phyloP scores from a whole-genome alignment of 2,888 invertebrate genomes.

The Tyria jacobaeae region DNA sequence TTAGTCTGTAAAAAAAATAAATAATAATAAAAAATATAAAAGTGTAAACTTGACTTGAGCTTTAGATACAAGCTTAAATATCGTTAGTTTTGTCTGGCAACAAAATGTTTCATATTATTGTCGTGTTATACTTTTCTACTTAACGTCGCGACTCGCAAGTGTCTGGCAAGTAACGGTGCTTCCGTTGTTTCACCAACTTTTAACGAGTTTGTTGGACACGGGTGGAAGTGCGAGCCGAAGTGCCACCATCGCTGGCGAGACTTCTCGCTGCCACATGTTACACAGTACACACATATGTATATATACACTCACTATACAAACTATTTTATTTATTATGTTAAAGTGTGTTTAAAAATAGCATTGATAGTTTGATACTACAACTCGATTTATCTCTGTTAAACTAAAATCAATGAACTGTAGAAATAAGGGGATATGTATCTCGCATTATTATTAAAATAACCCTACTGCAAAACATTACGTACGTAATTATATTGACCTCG shows the following conservation, averaged over 20 bases:
- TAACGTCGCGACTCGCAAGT: slow-evolving; percentile 80
- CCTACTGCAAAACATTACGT: neutral
- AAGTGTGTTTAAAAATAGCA: neutral
- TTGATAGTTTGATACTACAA: neutral
- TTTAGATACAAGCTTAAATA: slow-evolving; percentile 67
- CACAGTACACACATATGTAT: slow-evolving; percentile 31
- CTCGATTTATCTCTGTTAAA: neutral
- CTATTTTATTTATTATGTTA: slow-evolving; percentile 6
- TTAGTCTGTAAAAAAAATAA: slow-evolving; percentile 15
- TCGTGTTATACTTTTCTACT: slow-evolving; percentile 82
- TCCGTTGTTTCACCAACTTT: slow-evolving; percentile 83
- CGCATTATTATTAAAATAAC: neutral
- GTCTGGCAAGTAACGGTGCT: slow-evolving; percentile 76
- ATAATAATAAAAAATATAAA: slow-evolving; percentile 50
- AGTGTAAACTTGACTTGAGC: slow-evolving; percentile 47
- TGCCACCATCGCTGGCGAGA: slow-evolving; percentile 60
- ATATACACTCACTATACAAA: slow-evolving; percentile 19
- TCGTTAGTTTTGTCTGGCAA: slow-evolving; percentile 69
- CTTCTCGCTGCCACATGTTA: slow-evolving; percentile 66
- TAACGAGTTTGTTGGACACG: slow-evolving; percentile 86
- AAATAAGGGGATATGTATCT: neutral
- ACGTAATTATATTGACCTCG: neutral
- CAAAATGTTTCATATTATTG: slow-evolving; percentile 79
- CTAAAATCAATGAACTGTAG: slow-evolving; percentile 10
- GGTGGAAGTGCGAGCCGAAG: slow-evolving; percentile 61